phyloP scores from a whole-genome alignment of 2,888 invertebrate genomes.

The Torymus auratus region DNA sequence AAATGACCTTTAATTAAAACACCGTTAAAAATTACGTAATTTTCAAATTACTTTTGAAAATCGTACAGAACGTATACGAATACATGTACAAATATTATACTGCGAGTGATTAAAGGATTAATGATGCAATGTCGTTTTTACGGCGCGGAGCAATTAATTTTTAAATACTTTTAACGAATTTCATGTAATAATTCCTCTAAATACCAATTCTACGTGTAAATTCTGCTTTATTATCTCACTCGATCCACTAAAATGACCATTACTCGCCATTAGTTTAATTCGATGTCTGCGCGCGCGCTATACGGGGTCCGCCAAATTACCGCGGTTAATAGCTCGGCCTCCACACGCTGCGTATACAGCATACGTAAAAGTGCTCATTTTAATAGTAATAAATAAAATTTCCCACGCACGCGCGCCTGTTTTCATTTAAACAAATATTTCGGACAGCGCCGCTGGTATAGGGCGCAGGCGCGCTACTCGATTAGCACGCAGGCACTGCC shows the following conservation, averaged over 20 bases:
- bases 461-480: too few species aligned
- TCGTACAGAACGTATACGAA: too few species aligned
- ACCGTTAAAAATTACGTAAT: too few species aligned
- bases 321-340: not conserved
- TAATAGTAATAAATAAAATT: constrained; percentile 20
- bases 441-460: not conserved
- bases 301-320: constrained; percentile 5
- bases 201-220: constrained; percentile 10
- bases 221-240: constrained; percentile 16
- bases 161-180: constrained; percentile 20
- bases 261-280: constrained; percentile 36
- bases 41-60: too few species aligned
- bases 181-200: constrained; percentile 1
- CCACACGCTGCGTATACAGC: too few species aligned
- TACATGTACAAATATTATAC: too few species aligned
- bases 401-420: not conserved
- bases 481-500: too few species aligned
- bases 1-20: too few species aligned
- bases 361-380: constrained; percentile 9
- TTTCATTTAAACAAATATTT: constrained; percentile 3
- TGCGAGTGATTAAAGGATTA: too few species aligned
- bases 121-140: too few species aligned
- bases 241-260: constrained; percentile 11
- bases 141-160: too few species aligned
- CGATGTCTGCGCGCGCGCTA: not conserved